These are phyloP conservation scores for Siphonodentalium dalli DNA, from an alignment of 2,888 invertebrate genomes.

Conservation along the genomic window DNA sequence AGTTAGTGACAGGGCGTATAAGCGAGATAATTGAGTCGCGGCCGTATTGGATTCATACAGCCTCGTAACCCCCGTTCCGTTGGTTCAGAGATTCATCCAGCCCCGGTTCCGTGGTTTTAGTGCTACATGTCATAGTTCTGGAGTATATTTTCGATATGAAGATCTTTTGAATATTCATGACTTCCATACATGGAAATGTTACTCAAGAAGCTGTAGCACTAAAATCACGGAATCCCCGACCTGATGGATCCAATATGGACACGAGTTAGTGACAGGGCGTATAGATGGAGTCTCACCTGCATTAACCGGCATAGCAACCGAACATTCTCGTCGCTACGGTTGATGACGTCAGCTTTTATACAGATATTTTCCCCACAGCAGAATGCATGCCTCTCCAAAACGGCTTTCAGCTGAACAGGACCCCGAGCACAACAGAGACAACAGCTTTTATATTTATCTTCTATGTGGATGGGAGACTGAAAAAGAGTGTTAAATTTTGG, in stretches of 20 bases:
- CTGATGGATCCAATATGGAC: too few relatives aligned
- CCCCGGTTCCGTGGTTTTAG: too few relatives aligned
- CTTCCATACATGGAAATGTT: too few relatives aligned
- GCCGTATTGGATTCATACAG: too few relatives aligned
- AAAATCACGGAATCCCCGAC: neutral
- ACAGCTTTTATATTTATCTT: slow-evolving; percentile 55
- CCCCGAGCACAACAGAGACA: slow-evolving; percentile 78
- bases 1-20: too few relatives aligned
- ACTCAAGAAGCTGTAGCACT: neutral
- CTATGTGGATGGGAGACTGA: slow-evolving; percentile 53
- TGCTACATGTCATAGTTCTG: too few relatives aligned
- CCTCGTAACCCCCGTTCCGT: too few relatives aligned
- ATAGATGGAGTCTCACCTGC: slow-evolving; percentile 66
- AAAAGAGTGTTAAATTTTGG: slow-evolving; percentile 14
- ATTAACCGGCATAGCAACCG: slow-evolving; percentile 71
- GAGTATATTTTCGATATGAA: too few relatives aligned
- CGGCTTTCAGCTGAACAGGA: slow-evolving; percentile 73
- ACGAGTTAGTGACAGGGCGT: too few relatives aligned
- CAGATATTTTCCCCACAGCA: slow-evolving; percentile 78
- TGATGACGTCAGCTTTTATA: slow-evolving; percentile 76
- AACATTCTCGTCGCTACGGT: slow-evolving; percentile 72
- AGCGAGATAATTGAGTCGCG: too few relatives aligned
- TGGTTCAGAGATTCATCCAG: too few relatives aligned
- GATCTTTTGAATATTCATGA: too few relatives aligned
- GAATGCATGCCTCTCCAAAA: slow-evolving; percentile 77